Evolutionary conservation across 2,113 vertebrate genomes (phyloP), one percentile per base, ranked within the genome.

Genomic region (Protomyctophum bolini): DNA sequence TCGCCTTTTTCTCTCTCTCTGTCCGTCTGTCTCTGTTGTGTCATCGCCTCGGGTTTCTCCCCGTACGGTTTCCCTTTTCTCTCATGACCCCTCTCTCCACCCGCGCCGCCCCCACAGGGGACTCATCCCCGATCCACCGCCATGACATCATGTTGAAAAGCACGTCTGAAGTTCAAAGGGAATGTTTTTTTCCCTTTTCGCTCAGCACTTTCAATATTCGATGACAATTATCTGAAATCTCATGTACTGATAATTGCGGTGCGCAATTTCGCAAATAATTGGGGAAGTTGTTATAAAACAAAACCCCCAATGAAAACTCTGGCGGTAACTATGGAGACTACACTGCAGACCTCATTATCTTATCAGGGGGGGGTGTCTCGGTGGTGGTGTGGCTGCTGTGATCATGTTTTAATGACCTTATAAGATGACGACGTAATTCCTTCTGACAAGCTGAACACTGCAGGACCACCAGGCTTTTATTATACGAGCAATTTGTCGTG

Each of bases 11-110:
- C 68, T 70, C 6, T 11, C 15, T 11, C 68, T 70, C 15, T 6
- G 52, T 75, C 71, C 68, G 10, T 86, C 82, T 73, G n/a, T n/a
- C n/a, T n/a, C n/a, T n/a, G n/a, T n/a, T n/a, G 73, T 87, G 82
- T 90, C 85, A 82, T 87, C 86, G 15, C 82, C 77, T 83, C 80
- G 66, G 33, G 52, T 82, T 82, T 85, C 61, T 76, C 21, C 21
- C 69, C 68, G 54, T 0, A n/a, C 7, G 60, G 77, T 72, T 70
- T 47, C 45, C 77, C 83, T 41, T 41, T 45, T 60, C 73, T 81
- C 72, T 80, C 72, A 72, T 81, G 83, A 80, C 70, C 54, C 33
- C 33, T 41, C 7, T 72, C 68, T 67, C 68, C 76, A 3, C 72
- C 77, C 79, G 58, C 79, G 58, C 50, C 46, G 59, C 74, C 80